phyloP scores from a whole-genome alignment of 1,140 invertebrate species.

The Drosophila teissieri region DNA sequence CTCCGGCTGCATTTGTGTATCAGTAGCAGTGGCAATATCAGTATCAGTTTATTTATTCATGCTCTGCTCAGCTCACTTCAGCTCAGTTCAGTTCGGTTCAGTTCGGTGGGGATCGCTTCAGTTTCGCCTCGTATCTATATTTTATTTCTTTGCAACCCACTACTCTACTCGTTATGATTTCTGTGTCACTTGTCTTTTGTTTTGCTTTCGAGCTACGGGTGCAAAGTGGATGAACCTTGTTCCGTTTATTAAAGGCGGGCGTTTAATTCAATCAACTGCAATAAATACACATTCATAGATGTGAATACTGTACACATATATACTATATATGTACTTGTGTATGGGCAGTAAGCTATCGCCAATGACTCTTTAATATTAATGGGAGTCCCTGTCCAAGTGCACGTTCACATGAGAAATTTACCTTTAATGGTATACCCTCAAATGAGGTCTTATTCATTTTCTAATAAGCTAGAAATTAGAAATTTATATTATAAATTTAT shows the following conservation, averaged over 20 bases:
- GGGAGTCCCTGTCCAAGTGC: constrained; percentile 63
- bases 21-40: constrained; percentile 14
- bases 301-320: neutral
- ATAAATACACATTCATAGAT: constrained; percentile 19
- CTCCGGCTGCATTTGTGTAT: constrained; percentile 54
- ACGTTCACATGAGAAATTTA: constrained; percentile 42
- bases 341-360: constrained; percentile 14
- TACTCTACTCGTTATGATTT: constrained; percentile 13
- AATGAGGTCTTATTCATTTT: neutral
- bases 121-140: neutral
- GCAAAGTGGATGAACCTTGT: constrained; percentile 48
- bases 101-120: neutral
- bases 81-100: too few species aligned
- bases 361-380: constrained; percentile 27
- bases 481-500: neutral
- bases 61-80: neutral
- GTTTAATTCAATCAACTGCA: constrained; percentile 37
- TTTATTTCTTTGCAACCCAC: constrained; percentile 22
- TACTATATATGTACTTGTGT: neutral
- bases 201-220: constrained; percentile 4
- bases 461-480: neutral
- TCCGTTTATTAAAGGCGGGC: constrained; percentile 35
- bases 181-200: constrained; percentile 43
- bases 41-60: constrained; percentile 48
- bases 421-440: neutral